These are phyloP conservation scores for Athalia cordata DNA, from an alignment of 2,888 invertebrate species.

Conservation along the genomic window DNA sequence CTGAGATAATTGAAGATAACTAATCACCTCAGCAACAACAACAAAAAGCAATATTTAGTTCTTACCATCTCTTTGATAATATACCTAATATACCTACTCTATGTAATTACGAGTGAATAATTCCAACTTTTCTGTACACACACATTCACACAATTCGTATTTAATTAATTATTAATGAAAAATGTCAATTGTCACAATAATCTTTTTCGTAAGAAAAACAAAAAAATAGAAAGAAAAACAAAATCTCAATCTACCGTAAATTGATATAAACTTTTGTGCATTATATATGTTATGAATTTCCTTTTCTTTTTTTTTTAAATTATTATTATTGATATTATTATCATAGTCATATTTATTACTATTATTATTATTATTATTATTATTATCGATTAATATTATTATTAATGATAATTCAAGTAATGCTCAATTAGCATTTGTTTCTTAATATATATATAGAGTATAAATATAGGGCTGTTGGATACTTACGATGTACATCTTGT, in stretches of 20 bases:
- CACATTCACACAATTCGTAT: constrained; percentile 60
- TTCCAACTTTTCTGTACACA: constrained; percentile 36
- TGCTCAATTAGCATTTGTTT: constrained; percentile 74
- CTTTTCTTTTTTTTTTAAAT: background rate
- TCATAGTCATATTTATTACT: constrained; percentile 3
- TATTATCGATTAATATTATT: constrained; percentile 24
- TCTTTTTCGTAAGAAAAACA: constrained; percentile 62
- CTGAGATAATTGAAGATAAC: constrained; percentile 54
- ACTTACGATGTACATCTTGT: constrained; percentile 59
- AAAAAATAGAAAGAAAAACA: constrained; percentile 67
- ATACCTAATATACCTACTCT: too few species aligned
- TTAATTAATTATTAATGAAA: constrained; percentile 63
- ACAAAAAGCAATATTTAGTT: constrained; percentile 72
- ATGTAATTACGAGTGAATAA: constrained; percentile 49
- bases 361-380: constrained; percentile 33
- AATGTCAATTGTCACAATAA: constrained; percentile 72
- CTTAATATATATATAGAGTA: constrained; percentile 70
- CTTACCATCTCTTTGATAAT: constrained; percentile 64
- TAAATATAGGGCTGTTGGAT: constrained; percentile 74
- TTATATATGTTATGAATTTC: constrained; percentile 73
- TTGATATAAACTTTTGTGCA: constrained; percentile 50
- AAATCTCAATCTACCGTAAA: background rate
- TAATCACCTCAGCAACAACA: constrained; percentile 65
- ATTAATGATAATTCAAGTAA: constrained; percentile 72
- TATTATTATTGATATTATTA: constrained; percentile 9